Percentiles rank a stretch among this genome's conserved stretches.
Conservation (phyloP, 2,113 vertebrate species). For the Sterrhoptilus dennistouni region DNA sequence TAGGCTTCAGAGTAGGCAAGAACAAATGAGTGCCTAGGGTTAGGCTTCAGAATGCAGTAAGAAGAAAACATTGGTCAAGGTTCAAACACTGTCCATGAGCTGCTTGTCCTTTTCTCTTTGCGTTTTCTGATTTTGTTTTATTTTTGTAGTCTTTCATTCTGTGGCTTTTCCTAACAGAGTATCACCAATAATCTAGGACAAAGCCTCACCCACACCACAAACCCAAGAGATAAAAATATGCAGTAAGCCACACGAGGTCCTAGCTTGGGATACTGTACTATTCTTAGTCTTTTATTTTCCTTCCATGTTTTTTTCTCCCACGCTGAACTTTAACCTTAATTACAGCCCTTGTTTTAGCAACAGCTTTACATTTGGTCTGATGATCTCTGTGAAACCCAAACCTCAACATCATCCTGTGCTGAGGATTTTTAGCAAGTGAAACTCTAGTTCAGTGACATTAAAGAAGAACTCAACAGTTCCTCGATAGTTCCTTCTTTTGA, state of each 20-base stretch:
- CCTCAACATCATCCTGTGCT: not conserved
- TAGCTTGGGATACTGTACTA: not conserved
- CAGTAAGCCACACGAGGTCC: not conserved
- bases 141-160: not conserved
- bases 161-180: not conserved
- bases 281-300: not conserved
- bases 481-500: not conserved
- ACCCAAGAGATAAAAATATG: not conserved
- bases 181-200: not conserved
- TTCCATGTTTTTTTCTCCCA: not conserved
- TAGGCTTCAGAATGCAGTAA: not conserved
- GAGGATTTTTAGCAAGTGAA: slow-evolving; percentile 19
- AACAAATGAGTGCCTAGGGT: too few relatives aligned
- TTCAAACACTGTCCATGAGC: not conserved
- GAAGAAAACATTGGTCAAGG: not conserved
- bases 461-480: not conserved
- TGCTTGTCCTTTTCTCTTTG: not conserved
- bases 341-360: not conserved
- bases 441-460: not conserved
- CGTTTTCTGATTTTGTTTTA: not conserved
- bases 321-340: slow-evolving; percentile 7
- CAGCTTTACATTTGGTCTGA: not conserved
- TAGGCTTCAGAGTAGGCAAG: not conserved
- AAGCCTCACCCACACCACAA: not conserved
- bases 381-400: not conserved